Evolutionary conservation across 2,113 vertebrate species (phyloP), one percentile per base, ranked within the genome.

Genomic region (Pipra filicauda): DNA sequence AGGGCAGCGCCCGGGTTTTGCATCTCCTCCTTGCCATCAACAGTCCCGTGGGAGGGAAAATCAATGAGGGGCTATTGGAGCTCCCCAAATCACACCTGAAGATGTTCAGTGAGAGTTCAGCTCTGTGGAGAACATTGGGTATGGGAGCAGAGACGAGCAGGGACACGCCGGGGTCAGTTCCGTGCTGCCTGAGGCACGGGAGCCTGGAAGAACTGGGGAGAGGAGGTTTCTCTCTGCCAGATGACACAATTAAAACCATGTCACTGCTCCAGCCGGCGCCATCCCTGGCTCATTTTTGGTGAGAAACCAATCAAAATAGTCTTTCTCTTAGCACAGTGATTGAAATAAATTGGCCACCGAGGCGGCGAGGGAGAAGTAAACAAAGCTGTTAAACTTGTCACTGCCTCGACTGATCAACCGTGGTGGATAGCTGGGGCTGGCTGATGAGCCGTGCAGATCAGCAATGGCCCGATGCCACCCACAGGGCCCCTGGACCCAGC

Each of bases 351-450:
- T 39, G 67, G 81, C 58, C 3, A 8, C 85, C 57, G 77, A 37
- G 72, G 52, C 0, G 3, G 46, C 72, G 64, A 41, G 84, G 79
- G 52, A 89, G 87, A 86, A 72, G 92, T 72, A 94, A 94, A 91
- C 94, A 92, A 94, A 95, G 92, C 89, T 85, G 83, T 94, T 94
- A 95, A 95, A 88, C 66, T 82, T 75, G 89, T 88, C 94, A 75
- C 33, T 82, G 89, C 75, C 89, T 72, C 72, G 89, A 67, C 94
- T 58, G 92, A 92, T 92, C 94, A 95, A 37, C 19, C 21, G 2
- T 67, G 43, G 67, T 48, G 72, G 71, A 62, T 21, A 20, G 57
- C 1, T 48, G 43, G 70, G 52, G 57, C n/a, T 8, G n/a, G 52
- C 66, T 78, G 89, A 72, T 44, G 86, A 95, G 83, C 61, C 7